Evolutionary conservation across 2,113 vertebrate genomes (phyloP).

Genomic region (Ciconia maguari): DNA sequence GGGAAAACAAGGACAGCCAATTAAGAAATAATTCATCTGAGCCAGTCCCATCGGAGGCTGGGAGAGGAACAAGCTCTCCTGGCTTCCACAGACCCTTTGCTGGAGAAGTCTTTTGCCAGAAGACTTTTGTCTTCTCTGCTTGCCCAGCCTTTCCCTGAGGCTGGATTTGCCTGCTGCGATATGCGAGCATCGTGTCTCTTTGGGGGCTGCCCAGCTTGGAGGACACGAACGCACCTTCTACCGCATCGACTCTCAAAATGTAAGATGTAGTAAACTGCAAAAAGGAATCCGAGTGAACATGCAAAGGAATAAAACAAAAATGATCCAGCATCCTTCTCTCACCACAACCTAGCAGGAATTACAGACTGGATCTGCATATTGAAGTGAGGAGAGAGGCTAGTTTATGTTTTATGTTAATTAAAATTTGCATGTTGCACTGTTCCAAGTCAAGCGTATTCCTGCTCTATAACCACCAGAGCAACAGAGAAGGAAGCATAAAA

Average conservation of each 20-base stretch:
- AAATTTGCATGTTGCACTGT: not conserved
- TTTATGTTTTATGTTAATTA: slow-evolving; percentile 6
- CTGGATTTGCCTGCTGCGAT: not conserved
- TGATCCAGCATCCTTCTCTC: not conserved
- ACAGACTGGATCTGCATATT: not conserved
- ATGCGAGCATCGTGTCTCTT: not conserved
- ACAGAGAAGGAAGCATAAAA: not conserved
- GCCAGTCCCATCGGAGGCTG: not conserved
- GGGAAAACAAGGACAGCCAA: not conserved
- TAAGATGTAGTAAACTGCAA: not conserved
- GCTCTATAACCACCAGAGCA: not conserved
- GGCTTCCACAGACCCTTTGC: not conserved
- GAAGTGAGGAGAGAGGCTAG: not conserved
- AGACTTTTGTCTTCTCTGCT: not conserved
- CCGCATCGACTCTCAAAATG: not conserved
- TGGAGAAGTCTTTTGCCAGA: not conserved
- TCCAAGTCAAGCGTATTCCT: not conserved
- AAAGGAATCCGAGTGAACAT: not conserved
- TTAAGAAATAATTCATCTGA: not conserved
- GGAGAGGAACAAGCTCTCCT: not conserved
- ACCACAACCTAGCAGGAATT: not conserved
- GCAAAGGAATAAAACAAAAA: not conserved
- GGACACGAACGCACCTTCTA: not conserved
- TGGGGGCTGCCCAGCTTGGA: not conserved
- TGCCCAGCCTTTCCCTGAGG: not conserved